A percentile compares a stretch with the other conserved stretches of the same genome.
These are phyloP conservation scores for Himalopsyche phryganea DNA, from an alignment of 1,140 invertebrate species.

Conservation along the genomic window DNA sequence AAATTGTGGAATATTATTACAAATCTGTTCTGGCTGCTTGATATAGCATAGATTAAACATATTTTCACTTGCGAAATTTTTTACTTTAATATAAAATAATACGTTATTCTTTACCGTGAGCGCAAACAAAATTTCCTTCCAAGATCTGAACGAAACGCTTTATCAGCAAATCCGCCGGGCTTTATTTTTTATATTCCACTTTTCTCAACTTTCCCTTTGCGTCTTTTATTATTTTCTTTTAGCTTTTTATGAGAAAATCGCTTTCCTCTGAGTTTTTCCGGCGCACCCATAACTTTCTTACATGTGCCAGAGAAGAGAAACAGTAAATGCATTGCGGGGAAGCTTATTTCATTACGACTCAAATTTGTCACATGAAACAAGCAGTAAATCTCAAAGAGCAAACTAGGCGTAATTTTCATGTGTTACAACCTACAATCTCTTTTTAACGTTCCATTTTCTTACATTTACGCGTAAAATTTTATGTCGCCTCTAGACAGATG, in stretches of 20 bases:
- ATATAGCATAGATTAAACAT: no score
- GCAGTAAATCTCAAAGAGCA: conserved; percentile 18
- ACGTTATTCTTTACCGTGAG: not conserved
- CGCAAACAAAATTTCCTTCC: conserved; percentile 5
- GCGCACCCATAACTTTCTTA: not conserved
- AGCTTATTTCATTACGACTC: conserved; percentile 21
- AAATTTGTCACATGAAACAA: conserved; percentile 23
- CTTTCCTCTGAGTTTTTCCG: conserved; percentile 22
- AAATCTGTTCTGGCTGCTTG: no score
- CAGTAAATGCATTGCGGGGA: not conserved
- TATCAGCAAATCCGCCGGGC: conserved; percentile 26
- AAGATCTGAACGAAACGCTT: not conserved
- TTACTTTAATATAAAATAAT: no score
- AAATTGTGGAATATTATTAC: no score
- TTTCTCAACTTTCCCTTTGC: conserved; percentile 26
- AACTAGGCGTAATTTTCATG: conserved; percentile 14
- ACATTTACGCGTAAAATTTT: no score
- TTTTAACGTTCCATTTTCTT: conserved; percentile 4
- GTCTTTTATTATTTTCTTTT: conserved; percentile 30
- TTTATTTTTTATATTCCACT: conserved; percentile 31
- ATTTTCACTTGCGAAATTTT: no score
- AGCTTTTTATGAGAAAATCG: conserved; percentile 21
- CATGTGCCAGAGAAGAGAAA: no score
- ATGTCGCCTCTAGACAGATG: no score
- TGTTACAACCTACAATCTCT: not conserved